These are phyloP conservation scores for Hemiscyllium ocellatum DNA, from an alignment of 2,113 vertebrate genomes.

Conservation along the genomic window DNA sequence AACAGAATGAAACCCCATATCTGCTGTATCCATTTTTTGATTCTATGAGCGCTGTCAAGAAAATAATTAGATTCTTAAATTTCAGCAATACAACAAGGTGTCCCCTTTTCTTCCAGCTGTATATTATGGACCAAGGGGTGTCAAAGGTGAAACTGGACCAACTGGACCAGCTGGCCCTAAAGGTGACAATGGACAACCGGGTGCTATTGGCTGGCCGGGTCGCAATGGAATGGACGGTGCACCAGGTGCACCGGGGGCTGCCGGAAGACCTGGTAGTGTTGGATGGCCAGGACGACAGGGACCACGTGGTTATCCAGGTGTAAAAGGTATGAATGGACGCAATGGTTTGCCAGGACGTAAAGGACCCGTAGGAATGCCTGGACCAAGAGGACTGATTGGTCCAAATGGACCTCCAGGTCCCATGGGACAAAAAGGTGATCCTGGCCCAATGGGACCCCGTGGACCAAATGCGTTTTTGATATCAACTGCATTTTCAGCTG, in stretches of 20 bases:
- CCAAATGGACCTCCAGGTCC: neutral
- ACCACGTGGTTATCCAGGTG: neutral
- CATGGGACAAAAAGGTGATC: neutral
- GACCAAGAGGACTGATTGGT: neutral
- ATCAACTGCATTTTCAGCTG: slow-evolving; percentile 14
- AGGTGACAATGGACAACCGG: neutral
- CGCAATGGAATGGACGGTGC: neutral
- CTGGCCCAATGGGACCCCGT: neutral
- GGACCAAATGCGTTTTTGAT: neutral
- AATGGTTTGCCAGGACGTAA: neutral
- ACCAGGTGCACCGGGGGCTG: neutral
- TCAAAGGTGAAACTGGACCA: neutral
- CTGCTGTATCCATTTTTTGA: neutral
- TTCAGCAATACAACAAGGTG: neutral
- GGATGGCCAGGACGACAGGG: neutral
- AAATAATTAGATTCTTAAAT: neutral
- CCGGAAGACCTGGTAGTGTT: neutral
- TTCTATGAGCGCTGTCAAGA: neutral
- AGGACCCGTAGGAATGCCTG: neutral
- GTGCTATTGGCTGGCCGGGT: neutral
- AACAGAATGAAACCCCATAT: neutral
- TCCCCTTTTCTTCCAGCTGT: neutral
- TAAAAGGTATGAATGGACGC: neutral
- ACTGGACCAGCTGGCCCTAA: neutral
- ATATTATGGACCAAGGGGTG: neutral